Conservation (phyloP, 2,797 vertebrate genomes). For the Lutjanus campechanus region DNA sequence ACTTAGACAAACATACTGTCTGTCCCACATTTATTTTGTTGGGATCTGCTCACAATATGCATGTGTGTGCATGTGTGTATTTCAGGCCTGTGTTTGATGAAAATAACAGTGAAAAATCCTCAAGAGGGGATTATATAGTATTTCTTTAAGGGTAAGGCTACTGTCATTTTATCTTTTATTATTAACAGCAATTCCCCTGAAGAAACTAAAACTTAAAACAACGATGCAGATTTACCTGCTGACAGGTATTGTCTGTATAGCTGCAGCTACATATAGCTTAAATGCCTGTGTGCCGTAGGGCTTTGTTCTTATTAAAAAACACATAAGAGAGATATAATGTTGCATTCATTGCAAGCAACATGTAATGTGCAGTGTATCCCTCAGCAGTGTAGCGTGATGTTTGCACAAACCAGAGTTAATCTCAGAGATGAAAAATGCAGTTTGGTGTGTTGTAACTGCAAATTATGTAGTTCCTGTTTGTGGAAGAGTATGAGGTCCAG, state of each 20-base stretch:
- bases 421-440: background rate
- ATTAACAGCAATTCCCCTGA: background rate
- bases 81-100: background rate
- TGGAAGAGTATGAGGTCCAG: too few species aligned
- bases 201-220: background rate
- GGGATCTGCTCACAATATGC: too few species aligned
- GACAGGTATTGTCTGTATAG: background rate
- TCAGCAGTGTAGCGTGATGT: background rate
- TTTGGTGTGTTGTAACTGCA: background rate
- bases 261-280: background rate
- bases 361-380: background rate
- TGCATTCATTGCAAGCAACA: background rate
- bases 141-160: background rate
- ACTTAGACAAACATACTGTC: too few species aligned
- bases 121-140: background rate
- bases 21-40: too few species aligned
- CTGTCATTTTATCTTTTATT: background rate
- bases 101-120: background rate
- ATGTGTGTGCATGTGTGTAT: background rate
- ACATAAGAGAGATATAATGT: background rate
- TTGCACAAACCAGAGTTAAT: background rate
- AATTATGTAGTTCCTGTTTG: background rate
- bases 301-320: background rate
- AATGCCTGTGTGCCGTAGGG: background rate
- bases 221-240: background rate